Base-by-base conservation (phyloP, 1,140 invertebrate species). In the Lordiphosa collinella region DNA sequence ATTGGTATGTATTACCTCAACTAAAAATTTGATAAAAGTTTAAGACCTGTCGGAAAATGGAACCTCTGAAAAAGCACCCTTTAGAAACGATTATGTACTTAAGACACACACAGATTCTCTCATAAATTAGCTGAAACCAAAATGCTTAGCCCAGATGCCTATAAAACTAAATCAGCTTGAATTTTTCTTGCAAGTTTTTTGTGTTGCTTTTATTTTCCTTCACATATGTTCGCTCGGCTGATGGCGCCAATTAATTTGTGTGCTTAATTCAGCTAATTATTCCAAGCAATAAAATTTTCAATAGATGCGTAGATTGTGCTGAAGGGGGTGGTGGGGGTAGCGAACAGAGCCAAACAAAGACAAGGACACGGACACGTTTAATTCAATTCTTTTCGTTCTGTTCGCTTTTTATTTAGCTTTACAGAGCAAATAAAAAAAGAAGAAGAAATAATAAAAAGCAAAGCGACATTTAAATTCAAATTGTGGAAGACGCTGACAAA, bases 221-320 rank as follows among this genome's bases (percentile, higher is more conserved):
- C 76, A 82, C 76, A 80, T 84, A 80, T 80, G 76, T 54, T 49
- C 31, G 40, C 53, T 61, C 29, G 25, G 47, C 12, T 64, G 50
- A 36, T 25, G 51, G 51, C 38, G 71, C 66, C 76, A 80, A 80
- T 80, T 80, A 80, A 80, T 80, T 82, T 76, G 76, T 76, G 71
- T 50, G 67, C 78, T 82, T 84, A 82, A 78, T 82, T 82, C 78
- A 70, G 52, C 72, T 84, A 82, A 84, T 82, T 82, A 82, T 82
- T 82, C 78, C 78, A 55, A 54, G 78, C 78, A 78, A 82, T 82
- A 82, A 82, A 82, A 73, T 73, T 82, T 75, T 71, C 78, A 84
- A 82, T 84, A 84, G 78, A 78, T 74, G 64, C 40, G 65, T 65
- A 68, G 52, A 56, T 65, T 67, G 47, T 37, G 38, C 29, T 52